Evolutionary conservation across 2,797 vertebrate genomes (phyloP).

Genomic region (Galagoides demidoff): DNA sequence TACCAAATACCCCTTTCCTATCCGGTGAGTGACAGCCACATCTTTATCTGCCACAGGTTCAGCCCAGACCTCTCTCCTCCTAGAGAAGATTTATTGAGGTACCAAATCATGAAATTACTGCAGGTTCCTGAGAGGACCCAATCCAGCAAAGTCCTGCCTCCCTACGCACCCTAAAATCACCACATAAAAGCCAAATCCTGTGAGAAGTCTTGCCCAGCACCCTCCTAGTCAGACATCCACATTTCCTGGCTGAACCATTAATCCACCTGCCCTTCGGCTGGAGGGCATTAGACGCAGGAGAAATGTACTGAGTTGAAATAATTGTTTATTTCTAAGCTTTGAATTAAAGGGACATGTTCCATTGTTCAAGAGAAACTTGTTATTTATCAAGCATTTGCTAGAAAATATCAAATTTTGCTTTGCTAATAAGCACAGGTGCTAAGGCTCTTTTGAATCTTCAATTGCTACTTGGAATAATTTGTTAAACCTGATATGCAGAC

Average conservation of each 20-base stretch:
- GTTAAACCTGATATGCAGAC: fast-evolving
- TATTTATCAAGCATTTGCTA: background rate
- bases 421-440: no score
- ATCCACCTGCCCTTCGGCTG: no score
- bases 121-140: background rate
- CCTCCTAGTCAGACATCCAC: background rate
- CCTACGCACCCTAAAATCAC: background rate
- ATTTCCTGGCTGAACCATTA: fast-evolving
- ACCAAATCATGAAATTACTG: background rate
- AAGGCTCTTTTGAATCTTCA: background rate
- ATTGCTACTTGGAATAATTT: no score
- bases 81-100: background rate
- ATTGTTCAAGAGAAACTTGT: background rate
- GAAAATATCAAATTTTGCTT: background rate
- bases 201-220: background rate
- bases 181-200: no score
- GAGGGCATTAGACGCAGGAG: fast-evolving
- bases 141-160: background rate
- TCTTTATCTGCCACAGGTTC: background rate
- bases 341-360: fast-evolving
- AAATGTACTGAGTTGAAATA: fast-evolving
- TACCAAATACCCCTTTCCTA: fast-evolving
- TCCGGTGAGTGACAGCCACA: fast-evolving
- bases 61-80: no score
- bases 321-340: background rate